Percentiles rank a stretch among this genome's conserved stretches.
These are phyloP conservation scores for Megaceryle torquata DNA, from an alignment of 2,113 vertebrate genomes.

Conservation along the genomic window DNA sequence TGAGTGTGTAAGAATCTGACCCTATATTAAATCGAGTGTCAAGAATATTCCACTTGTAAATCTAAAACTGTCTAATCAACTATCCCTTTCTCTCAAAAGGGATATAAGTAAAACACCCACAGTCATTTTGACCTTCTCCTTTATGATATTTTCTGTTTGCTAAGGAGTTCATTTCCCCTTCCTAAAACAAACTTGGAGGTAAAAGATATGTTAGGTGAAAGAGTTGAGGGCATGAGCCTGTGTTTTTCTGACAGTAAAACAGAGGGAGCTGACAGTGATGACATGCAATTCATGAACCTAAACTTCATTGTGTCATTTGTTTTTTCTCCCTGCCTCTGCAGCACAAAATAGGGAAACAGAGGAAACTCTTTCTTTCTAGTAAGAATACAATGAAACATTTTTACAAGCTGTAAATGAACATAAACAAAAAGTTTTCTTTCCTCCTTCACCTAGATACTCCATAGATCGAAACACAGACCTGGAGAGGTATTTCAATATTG, in stretches of 20 bases:
- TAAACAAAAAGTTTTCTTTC: constrained; percentile 34
- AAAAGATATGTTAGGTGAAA: neutral
- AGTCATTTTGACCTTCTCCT: neutral
- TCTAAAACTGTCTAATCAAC: neutral
- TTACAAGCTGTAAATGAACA: constrained; percentile 3
- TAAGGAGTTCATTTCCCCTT: neutral
- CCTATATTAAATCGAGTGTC: neutral
- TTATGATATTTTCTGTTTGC: constrained; percentile 2
- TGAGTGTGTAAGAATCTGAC: neutral
- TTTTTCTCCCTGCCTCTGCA: neutral
- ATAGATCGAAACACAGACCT: constrained; percentile 97
- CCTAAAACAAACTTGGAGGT: neutral
- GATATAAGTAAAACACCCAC: neutral
- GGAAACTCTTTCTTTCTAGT: neutral
- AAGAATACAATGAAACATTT: constrained; percentile 1
- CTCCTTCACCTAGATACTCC: constrained; percentile 83
- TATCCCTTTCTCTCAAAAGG: neutral
- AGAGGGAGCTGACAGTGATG: neutral
- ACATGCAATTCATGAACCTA: neutral
- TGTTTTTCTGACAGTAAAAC: neutral
- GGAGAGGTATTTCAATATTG: constrained; percentile 96
- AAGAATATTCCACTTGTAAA: neutral
- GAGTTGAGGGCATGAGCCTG: neutral
- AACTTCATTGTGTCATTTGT: neutral
- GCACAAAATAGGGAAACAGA: neutral